A percentile compares a stretch with the other conserved stretches of the same genome.
Evolutionary conservation across 2,888 invertebrate genomes (phyloP).

Genomic region (Pediacus dermestoides): DNA sequence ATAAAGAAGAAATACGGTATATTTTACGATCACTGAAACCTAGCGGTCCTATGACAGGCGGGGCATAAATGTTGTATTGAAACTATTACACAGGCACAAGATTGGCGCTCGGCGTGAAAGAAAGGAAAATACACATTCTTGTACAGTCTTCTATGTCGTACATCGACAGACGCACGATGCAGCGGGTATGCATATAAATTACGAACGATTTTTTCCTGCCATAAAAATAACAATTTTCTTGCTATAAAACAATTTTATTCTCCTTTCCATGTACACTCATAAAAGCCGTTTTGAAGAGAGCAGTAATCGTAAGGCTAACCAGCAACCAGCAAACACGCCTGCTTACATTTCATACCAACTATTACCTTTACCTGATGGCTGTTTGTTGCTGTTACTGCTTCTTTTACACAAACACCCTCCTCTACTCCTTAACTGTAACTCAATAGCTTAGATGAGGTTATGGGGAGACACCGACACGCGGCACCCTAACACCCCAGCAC

Average conservation of each 20-base stretch:
- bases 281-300: constrained; percentile 38
- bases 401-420: background rate
- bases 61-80: constrained; percentile 34
- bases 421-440: background rate
- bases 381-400: too few relatives aligned
- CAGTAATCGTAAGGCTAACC: constrained; percentile 38
- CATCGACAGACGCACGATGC: constrained; percentile 17
- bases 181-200: constrained; percentile 37
- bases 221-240: constrained; percentile 42
- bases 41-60: constrained; percentile 30
- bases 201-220: constrained; percentile 37
- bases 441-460: constrained; percentile 6
- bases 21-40: constrained; percentile 41
- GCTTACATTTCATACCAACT: constrained; percentile 29
- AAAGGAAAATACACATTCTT: constrained; percentile 3
- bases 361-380: background rate
- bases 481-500: constrained; percentile 14
- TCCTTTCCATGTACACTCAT: constrained; percentile 34
- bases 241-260: constrained; percentile 41
- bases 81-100: constrained; percentile 31
- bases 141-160: constrained; percentile 6
- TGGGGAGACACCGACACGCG: constrained; percentile 10
- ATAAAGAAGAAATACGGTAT: constrained; percentile 45
- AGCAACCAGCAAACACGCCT: constrained; percentile 34
- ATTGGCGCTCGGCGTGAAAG: constrained; percentile 29